phyloP scores from a whole-genome alignment of 2,797 vertebrate genomes.

The Dryobates pubescens region DNA sequence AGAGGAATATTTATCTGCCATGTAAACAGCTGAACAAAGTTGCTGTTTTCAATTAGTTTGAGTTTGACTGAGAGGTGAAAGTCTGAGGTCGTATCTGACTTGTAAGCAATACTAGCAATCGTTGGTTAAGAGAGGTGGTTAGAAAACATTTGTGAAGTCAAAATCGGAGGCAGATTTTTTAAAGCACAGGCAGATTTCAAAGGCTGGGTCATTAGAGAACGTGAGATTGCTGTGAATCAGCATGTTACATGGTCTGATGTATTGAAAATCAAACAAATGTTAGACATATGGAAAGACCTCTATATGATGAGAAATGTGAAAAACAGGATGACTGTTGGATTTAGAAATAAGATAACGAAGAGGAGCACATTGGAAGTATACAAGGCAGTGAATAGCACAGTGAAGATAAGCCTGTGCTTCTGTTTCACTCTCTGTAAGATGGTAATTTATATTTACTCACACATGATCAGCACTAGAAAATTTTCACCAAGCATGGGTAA shows the following conservation, averaged over 20 bases:
- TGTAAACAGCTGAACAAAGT: conserved; percentile 1
- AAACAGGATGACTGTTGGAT: conserved; percentile 61
- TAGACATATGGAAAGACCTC: conserved; percentile 69
- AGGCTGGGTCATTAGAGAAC: conserved; percentile 57
- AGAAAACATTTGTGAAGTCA: conserved; percentile 45
- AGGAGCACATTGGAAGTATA: conserved; percentile 21
- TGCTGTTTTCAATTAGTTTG: conserved; percentile 2
- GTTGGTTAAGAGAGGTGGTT: conserved; percentile 28
- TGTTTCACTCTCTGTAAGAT: neutral
- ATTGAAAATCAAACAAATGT: conserved; percentile 63
- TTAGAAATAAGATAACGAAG: conserved; percentile 57
- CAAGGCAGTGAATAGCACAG: conserved; percentile 35
- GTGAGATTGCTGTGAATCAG: conserved; percentile 70
- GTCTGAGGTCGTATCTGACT: conserved; percentile 7
- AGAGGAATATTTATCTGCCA: neutral
- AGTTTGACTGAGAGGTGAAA: neutral
- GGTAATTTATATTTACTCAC: conserved; percentile 28
- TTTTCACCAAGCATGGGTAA: neutral
- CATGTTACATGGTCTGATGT: conserved; percentile 61
- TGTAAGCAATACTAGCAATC: neutral
- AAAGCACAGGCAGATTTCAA: conserved; percentile 45
- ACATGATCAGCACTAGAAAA: neutral
- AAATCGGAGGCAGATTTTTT: conserved; percentile 50
- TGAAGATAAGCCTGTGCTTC: neutral
- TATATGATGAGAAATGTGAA: conserved; percentile 64